Base-by-base conservation (phyloP, 2,797 vertebrate species). In the Tapera naevia region DNA sequence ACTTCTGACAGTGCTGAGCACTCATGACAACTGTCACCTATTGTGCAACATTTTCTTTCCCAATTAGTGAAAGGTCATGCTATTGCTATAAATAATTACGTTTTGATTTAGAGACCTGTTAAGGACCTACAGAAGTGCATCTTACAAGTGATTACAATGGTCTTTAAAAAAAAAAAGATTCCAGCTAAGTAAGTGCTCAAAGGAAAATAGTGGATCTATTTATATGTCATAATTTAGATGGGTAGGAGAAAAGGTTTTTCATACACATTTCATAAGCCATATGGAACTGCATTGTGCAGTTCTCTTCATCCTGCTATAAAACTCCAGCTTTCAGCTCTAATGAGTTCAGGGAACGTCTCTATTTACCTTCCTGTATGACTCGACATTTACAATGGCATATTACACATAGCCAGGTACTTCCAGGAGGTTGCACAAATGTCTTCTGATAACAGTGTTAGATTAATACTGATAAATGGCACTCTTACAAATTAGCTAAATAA, bases 11-110 rank as follows among this genome's bases (percentile, higher is more conserved):
- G 71, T n/a, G 71, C 64, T 48, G 60, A 96, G 72, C 54, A 43
- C 45, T 94, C 46, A 14, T 43, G 33, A 57, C 33, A 78, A 46
- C 91, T 64, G 22, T 61, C 86, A 85, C 82, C 91, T 86, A 76
- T 62, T 74, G 67, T 39, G 83, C 53, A 91, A 90, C 43, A 45
- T 92, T 94, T 94, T 61, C 57, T 73, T 82, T 84, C 24, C 73
- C 74, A 94, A 75, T 93, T 96, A 96, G 60, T 71, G 56, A 96
- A 97, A 96, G 67, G 71, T 86, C 74, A 70, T 54, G 62, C 73
- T 90, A 64, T 57, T 89, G 41, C 67, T 93, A 57, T 87, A 81
- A 91, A 90, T 86, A 81, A 74, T 60, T 5, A 5, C 12, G 13
- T 39, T 90, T 89, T 94, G 50, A 67, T 92, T 85, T 74, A 87